Percentiles rank a stretch among this genome's conserved stretches.
Conservation (phyloP, 2,888 invertebrate species). For the Lamellibrachia columna region DNA sequence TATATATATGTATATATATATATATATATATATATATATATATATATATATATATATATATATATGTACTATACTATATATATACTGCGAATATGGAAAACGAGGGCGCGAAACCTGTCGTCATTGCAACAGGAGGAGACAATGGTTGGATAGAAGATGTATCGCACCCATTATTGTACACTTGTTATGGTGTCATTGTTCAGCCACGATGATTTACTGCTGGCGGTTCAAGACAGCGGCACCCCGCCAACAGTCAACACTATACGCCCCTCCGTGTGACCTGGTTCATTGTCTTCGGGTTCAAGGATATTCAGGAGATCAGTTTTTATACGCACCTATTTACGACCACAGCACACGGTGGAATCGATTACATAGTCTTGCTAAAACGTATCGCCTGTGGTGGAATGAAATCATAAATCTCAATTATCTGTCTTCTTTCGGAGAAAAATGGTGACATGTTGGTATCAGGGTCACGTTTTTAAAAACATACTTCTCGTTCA, state of each 20-base stretch:
- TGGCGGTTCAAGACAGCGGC: neutral
- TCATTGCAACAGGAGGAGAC: neutral
- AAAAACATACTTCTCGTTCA: neutral
- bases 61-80: too few species aligned
- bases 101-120: neutral
- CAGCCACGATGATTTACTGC: neutral
- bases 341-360: neutral
- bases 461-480: neutral
- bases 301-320: neutral
- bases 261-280: neutral
- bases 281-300: neutral
- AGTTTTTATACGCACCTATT: neutral
- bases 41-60: too few species aligned
- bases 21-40: too few species aligned
- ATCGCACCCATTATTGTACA: neutral
- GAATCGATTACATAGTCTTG: neutral
- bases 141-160: neutral
- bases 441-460: neutral
- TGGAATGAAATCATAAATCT: neutral
- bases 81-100: neutral
- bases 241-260: neutral
- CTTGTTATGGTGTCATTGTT: conserved; percentile 8
- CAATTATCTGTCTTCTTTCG: neutral
- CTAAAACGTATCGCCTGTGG: neutral
- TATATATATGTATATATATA: too few species aligned